Conservation (phyloP, 2,797 vertebrate species). For the Hypotaenidia philippensis region DNA sequence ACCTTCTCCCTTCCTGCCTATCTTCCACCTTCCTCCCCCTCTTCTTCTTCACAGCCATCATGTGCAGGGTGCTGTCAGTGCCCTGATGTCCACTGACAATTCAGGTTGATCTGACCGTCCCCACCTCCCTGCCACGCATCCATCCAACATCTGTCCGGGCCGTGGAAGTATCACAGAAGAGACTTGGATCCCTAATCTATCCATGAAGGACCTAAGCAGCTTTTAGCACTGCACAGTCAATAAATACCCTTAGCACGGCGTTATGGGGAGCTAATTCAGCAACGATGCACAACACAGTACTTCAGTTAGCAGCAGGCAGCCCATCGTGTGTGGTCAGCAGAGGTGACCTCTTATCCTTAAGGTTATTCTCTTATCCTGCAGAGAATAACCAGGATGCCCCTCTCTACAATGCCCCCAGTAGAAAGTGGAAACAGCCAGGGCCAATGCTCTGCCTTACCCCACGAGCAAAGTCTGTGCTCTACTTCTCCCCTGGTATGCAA, state of each 20-base stretch:
- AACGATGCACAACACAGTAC: background rate
- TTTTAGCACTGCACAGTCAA: background rate
- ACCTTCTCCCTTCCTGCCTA: background rate
- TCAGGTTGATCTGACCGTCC: accelerated
- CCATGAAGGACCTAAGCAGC: background rate
- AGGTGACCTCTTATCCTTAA: no score
- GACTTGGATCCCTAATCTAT: background rate
- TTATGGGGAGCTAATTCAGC: background rate
- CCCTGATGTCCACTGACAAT: background rate
- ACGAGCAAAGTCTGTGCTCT: background rate
- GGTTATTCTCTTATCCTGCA: background rate
- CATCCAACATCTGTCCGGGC: background rate
- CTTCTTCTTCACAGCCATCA: background rate
- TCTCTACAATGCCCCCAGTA: background rate
- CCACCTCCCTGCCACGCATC: background rate
- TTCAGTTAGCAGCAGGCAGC: background rate
- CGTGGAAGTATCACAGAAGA: background rate
- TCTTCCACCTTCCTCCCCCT: background rate
- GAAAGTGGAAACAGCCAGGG: background rate
- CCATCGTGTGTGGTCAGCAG: background rate
- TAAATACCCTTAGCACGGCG: background rate
- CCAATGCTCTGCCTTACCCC: background rate
- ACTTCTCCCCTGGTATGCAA: background rate
- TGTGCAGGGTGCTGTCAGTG: background rate
- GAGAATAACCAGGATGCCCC: background rate